Conservation (phyloP, 53 echinoderm and acorn worm species). For the Henricia sp. region DNA sequence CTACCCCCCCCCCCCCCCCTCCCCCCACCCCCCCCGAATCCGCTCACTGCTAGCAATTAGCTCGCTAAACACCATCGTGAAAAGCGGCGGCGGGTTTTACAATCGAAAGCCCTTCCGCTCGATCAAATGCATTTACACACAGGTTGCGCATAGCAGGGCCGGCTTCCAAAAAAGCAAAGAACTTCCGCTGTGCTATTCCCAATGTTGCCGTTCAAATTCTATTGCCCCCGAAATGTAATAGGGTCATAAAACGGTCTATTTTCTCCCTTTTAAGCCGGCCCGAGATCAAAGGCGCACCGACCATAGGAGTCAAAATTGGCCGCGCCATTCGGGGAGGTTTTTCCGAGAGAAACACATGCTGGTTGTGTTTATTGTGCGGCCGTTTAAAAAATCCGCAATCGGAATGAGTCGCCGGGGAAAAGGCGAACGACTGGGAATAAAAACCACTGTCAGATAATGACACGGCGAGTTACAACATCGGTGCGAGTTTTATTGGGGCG, state of each 20-base stretch:
- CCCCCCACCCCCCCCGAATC: slow-evolving; percentile 60
- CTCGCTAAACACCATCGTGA: slow-evolving; percentile 51
- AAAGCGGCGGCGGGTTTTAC: slow-evolving; percentile 30
- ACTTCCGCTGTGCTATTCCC: slow-evolving; percentile 14
- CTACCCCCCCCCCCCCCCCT: too few species aligned
- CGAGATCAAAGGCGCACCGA: slow-evolving; percentile 34
- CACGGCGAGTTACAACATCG: background rate
- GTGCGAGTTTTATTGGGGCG: slow-evolving; percentile 25
- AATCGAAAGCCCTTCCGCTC: slow-evolving; percentile 48
- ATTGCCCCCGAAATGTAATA: slow-evolving; percentile 28
- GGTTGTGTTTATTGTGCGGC: slow-evolving; percentile 43
- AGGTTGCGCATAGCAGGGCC: slow-evolving; percentile 33
- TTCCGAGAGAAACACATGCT: slow-evolving; percentile 25
- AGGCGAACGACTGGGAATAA: slow-evolving; percentile 8
- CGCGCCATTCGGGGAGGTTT: slow-evolving; percentile 10
- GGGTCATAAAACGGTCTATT: slow-evolving; percentile 31
- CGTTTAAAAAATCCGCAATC: slow-evolving; percentile 9
- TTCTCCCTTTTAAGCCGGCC: background rate
- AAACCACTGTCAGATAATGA: background rate
- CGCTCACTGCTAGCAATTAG: slow-evolving; percentile 58
- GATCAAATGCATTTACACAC: slow-evolving; percentile 45
- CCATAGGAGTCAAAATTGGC: background rate
- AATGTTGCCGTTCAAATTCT: slow-evolving; percentile 13
- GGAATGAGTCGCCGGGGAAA: slow-evolving; percentile 38
- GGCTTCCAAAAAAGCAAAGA: too few species aligned